These are phyloP conservation scores for Platyscapa corneri DNA, from an alignment of 1,140 invertebrate species.

Conservation along the genomic window DNA sequence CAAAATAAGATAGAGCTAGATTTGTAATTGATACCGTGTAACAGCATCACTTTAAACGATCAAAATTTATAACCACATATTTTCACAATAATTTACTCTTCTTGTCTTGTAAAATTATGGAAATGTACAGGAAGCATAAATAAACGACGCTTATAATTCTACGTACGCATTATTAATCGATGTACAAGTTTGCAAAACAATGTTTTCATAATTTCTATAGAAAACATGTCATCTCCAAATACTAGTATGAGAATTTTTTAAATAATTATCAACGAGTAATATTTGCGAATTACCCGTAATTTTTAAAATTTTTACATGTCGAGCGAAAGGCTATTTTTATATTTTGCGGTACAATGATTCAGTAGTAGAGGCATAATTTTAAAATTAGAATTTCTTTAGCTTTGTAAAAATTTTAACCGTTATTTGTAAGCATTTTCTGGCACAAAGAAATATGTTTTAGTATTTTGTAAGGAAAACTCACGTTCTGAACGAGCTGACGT, in stretches of 20 bases:
- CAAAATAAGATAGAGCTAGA: background rate
- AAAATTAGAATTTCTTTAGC: background rate
- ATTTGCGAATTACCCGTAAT: background rate
- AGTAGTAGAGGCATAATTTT: background rate
- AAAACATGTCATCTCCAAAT: too few relatives aligned
- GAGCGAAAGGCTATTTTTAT: background rate
- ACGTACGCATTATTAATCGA: too few relatives aligned
- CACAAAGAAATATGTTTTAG: conserved; percentile 12
- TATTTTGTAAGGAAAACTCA: conserved; percentile 11
- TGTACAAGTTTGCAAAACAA: too few relatives aligned
- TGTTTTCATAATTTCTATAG: too few relatives aligned
- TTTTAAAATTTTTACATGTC: background rate
- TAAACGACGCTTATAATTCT: background rate
- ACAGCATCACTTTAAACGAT: background rate
- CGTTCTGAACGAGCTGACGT: background rate
- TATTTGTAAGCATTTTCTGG: background rate
- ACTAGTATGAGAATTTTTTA: too few relatives aligned
- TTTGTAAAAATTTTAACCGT: background rate
- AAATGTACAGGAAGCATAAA: background rate
- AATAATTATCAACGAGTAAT: too few relatives aligned
- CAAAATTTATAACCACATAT: background rate
- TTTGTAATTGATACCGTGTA: background rate
- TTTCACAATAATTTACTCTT: background rate
- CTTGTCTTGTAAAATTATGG: background rate
- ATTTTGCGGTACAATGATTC: background rate